Evolutionary conservation across 2,888 invertebrate species (phyloP).

Genomic region (Flabesymbios commensalis): DNA sequence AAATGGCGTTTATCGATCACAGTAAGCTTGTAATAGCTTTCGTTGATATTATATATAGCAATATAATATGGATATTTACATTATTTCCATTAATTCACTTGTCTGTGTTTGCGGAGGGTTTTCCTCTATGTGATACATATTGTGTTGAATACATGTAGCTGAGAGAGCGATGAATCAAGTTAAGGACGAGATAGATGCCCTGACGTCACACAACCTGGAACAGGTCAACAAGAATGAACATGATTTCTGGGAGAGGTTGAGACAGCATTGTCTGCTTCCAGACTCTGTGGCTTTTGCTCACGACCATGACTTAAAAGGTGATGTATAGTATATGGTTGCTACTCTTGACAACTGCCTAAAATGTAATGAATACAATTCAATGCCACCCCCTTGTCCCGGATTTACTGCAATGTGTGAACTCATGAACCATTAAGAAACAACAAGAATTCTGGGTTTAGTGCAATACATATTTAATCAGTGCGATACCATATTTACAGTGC

Average conservation of each 20-base stretch:
- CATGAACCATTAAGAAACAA: no score
- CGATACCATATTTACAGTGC: no score
- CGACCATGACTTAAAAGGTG: slow-evolving; percentile 49
- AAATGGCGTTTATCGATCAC: no score
- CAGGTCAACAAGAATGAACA: slow-evolving; percentile 37
- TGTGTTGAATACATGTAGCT: background rate
- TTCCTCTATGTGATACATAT: background rate
- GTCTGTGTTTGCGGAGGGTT: no score
- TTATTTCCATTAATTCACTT: no score
- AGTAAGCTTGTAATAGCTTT: no score
- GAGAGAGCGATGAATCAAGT: background rate
- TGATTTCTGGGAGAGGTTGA: slow-evolving; percentile 46
- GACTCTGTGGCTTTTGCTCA: slow-evolving; percentile 46
- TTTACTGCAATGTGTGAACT: no score
- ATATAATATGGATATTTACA: no score
- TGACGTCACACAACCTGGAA: slow-evolving; percentile 28
- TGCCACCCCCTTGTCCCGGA: no score
- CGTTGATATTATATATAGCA: no score
- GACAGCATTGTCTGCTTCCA: slow-evolving; percentile 40
- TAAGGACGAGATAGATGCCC: slow-evolving; percentile 6
- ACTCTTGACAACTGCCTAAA: background rate
- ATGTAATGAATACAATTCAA: background rate
- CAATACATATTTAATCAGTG: no score
- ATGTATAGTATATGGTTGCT: background rate
- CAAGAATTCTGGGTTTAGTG: no score